Evolutionary conservation across 2,888 invertebrate species (phyloP), one percentile per base, ranked within the genome.

Genomic region (Melanostoma scalare): DNA sequence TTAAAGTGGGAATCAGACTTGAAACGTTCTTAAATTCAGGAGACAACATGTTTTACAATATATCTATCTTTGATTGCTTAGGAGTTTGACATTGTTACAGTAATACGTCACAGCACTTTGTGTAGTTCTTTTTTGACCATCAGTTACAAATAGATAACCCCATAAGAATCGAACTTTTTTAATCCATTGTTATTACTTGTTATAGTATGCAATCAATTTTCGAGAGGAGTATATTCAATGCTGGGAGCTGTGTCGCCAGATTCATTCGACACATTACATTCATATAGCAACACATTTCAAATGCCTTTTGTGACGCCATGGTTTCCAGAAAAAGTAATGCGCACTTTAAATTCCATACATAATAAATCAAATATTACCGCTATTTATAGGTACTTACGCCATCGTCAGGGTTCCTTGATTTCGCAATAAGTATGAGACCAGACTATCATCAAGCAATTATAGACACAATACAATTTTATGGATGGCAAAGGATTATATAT

Each of bases 361-460:
- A 6, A 10, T 42, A 42, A n/a, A 8, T 6, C 30, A 20, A 46
- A 35, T 0, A 61, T 20, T 20, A 8, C 20, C n/a, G 79, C 31
- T 46, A 20, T 5, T 87, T 90, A 74, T 91, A 96, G 96, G 96
- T 97, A 55, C 93, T 96, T 82, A 95, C 96, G 8, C 97, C 97
- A 40, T 96, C 97, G 20, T 96, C 96, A 2, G 96, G 97, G n/a
- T 94, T 96, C 87, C 93, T 96, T 88, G 97, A 97, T 92, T 96
- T 96, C 90, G 97, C 97, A 67, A 95, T 97, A 89, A 97, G 97
- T 91, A 96, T 99, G 95, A 94, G 98, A 85, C 99, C 99, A 46
- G 96, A 98, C 92, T 98, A 98, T 92, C 97, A 98, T 91, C 95
- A 95, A 89, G 98, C 99, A 76, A 96, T 99, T 89, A 96, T 98